Base-by-base conservation (phyloP, 2,888 invertebrate species). In the Palloptera scutellata region DNA sequence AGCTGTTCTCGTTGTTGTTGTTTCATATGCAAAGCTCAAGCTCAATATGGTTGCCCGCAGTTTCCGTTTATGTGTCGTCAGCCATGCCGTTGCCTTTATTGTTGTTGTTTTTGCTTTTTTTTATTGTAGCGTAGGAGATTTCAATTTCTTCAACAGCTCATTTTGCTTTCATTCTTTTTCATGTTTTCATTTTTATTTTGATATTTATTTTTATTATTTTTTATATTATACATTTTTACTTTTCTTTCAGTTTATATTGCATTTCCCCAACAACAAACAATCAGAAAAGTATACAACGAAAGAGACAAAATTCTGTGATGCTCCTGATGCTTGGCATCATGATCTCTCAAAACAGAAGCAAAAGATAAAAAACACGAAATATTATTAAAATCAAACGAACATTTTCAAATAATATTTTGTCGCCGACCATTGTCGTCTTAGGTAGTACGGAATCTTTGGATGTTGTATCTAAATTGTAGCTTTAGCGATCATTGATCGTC, bases 361-460 rank as follows among this genome's bases (percentile, higher is more conserved):
- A 48, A 48, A 48, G 48, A n/a, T 48, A 48, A 30, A 30, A 30
- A 30, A 30, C 2, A 30, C 30, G 6, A 30, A 30, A 6, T 4
- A 30, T 30, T 30, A 6, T 30, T 30, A 48, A 48, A 15, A 48
- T 48, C 15, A n/a, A n/a, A 15, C 2, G 15, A n/a, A 30, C 19
- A 51, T 2, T 51, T 40, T 68, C 66, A 61, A 64, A 66, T 70
- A 70, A 65, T 75, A 71, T 74, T 74, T 73, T 72, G 60, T 75
- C 72, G 73, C 73, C 69, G 71, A 73, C 67, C 74, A 74, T 72
- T 74, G 78, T 63, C 77, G 75, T 71, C 71, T 76, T 77, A 78
- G 77, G 77, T 79, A 58, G 20, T 20, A 64, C 20, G 11, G 19
- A 10, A 12, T n/a, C 17, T 74, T 61, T 61, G 60, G 62, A 48